Evolutionary conservation across 92 coral and sea anemone genomes (phyloP).

Genomic region (Zoanthus sansibaricus): DNA sequence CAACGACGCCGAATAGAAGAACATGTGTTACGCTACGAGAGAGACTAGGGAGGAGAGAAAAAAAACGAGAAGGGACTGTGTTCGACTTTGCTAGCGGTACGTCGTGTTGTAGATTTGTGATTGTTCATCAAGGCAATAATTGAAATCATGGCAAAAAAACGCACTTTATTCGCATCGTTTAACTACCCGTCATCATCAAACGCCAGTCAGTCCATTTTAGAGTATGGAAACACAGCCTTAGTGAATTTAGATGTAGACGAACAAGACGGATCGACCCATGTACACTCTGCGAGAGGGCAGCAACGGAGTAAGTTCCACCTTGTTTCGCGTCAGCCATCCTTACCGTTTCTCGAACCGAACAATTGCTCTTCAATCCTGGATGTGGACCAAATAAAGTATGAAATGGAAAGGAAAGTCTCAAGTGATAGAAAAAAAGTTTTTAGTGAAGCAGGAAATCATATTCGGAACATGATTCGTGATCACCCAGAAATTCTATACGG

Average conservation of each 20-base stretch:
- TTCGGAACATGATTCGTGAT: conserved; percentile 61
- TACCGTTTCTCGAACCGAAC: conserved; percentile 77
- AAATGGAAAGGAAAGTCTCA: background rate
- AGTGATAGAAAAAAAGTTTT: background rate
- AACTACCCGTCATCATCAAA: conserved; percentile 81
- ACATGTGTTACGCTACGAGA: background rate
- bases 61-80: too few species aligned
- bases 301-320: conserved; percentile 39
- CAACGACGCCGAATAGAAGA: background rate
- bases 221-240: conserved; percentile 83
- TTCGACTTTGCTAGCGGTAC: too few species aligned
- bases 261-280: conserved; percentile 29
- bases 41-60: too few species aligned
- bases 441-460: conserved; percentile 29
- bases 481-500: conserved; percentile 68
- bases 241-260: conserved; percentile 66
- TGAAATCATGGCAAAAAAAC: too few species aligned
- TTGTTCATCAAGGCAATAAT: background rate
- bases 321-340: conserved; percentile 67
- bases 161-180: conserved; percentile 64
- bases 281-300: conserved; percentile 63
- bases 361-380: conserved; percentile 40
- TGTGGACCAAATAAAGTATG: conserved; percentile 25
- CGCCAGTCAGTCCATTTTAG: conserved; percentile 73
- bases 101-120: background rate